phyloP scores from a whole-genome alignment of 2,888 invertebrate species.

The Caenorhabditis afra region DNA sequence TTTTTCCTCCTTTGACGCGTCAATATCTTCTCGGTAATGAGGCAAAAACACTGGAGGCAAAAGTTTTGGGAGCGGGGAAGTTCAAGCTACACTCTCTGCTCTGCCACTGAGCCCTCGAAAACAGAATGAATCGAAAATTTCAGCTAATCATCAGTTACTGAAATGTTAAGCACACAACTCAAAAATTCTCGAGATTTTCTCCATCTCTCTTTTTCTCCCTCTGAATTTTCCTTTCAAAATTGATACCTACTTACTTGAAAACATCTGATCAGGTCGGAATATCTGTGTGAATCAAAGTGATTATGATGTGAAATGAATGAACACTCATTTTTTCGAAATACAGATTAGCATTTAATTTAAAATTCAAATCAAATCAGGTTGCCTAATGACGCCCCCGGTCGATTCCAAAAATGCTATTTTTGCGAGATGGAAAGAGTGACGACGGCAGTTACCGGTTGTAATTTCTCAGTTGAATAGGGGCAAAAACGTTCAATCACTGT shows the following conservation, averaged over 20 bases:
- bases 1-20: slow-evolving; percentile 1
- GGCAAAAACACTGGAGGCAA: not conserved
- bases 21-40: not conserved
- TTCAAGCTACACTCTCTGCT: not conserved
- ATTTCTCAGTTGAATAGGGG: slow-evolving; percentile 37
- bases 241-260: no score
- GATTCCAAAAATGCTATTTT: not conserved
- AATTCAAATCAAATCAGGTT: slow-evolving; percentile 18
- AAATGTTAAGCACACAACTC: no score
- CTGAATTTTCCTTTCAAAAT: no score
- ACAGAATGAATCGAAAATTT: not conserved
- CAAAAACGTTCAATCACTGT: slow-evolving; percentile 63
- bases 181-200: no score
- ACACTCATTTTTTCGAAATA: not conserved
- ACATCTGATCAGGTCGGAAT: no score
- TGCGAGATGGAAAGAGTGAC: slow-evolving; percentile 9
- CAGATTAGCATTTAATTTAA: slow-evolving; percentile 6
- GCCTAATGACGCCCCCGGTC: not conserved
- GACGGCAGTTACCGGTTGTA: slow-evolving; percentile 31
- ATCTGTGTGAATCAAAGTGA: no score
- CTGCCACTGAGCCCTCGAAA: not conserved
- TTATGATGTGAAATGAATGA: no score
- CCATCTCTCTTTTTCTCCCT: no score
- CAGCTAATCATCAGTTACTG: not conserved
- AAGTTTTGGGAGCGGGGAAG: not conserved